Evolutionary conservation across 2,797 vertebrate species (phyloP), one percentile per base, ranked within the genome.

Genomic region (Mastacembelus armatus): DNA sequence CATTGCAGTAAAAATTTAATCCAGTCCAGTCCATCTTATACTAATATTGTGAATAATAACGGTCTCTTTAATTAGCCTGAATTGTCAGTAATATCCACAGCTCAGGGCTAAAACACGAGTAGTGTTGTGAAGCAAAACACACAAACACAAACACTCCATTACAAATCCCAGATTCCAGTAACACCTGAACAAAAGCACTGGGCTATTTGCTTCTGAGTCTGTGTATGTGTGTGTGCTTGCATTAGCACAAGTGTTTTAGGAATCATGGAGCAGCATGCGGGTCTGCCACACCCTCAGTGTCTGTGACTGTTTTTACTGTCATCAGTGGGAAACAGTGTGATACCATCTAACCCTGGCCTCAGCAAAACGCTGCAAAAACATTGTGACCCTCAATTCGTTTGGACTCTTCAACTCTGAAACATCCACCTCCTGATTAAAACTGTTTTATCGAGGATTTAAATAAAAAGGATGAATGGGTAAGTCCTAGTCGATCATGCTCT

Each of bases 221-320:
- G 36, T 58, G 52, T 43, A 29, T 54, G 21, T 56, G 72, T 57
- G 58, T 54, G 55, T 35, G 32, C 30, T 29, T 19, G 35, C 16
- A 39, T 61, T 35, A 61, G 42, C 26, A 50, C 14, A 47, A 18
- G 56, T 80, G 81, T 49, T 63, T 45, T 10, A 68, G 55, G 65
- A 74, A 71, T 71, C 39, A 30, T 5, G 22, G 21, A 67, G 69
- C 22, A 57, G 51, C 63, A 92, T 92, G 81, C 65, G 79, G 91
- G 92, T 71, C 69, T 79, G 78, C 68, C 29, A 29, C 78, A 76
- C 85, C 88, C 81, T 87, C 77, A 80, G 81, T 58, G 65, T 80
- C 71, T 79, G 22, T 16, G 57, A 57, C 62, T 94, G 92, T 95
- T 93, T 93, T 86, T 85, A 94, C 86, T 94, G 91, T 94, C 90